Conservation (phyloP, 1,140 invertebrate genomes). For the Kradibia gibbosae region DNA sequence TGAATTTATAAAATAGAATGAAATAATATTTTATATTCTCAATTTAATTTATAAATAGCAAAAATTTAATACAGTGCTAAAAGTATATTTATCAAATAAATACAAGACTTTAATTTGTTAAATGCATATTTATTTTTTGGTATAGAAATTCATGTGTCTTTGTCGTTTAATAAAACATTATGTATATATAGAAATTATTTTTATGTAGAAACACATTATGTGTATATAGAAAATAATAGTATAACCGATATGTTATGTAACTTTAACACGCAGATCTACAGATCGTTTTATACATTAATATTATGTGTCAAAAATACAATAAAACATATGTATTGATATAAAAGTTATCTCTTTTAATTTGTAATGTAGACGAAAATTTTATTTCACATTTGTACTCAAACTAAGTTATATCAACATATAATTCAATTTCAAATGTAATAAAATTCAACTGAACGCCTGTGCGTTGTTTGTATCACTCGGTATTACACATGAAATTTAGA, state of each 20-base stretch:
- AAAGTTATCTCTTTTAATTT: too few species aligned
- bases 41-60: not conserved
- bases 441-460: too few species aligned
- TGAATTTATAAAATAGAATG: too few species aligned
- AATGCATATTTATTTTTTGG: not conserved
- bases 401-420: too few species aligned
- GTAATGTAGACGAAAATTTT: too few species aligned
- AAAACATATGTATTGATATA: too few species aligned
- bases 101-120: not conserved
- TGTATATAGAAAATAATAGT: not conserved
- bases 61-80: not conserved
- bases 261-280: not conserved
- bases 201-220: not conserved
- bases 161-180: too few species aligned
- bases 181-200: too few species aligned
- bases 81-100: not conserved
- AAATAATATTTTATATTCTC: not conserved
- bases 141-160: not conserved
- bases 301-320: not conserved
- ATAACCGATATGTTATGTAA: not conserved
- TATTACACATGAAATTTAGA: too few species aligned
- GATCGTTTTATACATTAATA: not conserved
- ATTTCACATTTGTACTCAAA: too few species aligned
- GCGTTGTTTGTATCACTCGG: too few species aligned
- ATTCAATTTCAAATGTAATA: too few species aligned